Base-by-base conservation (phyloP, 2,888 invertebrate species). In the Noctua fimbriata region DNA sequence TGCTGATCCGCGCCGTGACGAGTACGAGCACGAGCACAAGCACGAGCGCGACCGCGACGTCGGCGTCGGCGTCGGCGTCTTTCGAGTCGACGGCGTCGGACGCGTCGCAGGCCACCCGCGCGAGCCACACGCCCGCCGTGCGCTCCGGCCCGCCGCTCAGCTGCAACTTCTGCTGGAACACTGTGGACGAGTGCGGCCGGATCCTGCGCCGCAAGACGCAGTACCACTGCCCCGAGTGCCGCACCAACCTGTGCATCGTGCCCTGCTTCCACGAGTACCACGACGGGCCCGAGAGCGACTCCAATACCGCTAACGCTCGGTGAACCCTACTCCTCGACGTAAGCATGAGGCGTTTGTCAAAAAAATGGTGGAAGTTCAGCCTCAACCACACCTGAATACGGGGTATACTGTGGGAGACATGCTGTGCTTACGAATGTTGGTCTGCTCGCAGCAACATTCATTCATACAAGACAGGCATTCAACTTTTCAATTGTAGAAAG, bases 161-260 rank as follows among this genome's bases (percentile, higher is more conserved):
- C 88, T 99, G 99, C 95, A 98, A 98, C 95, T 98, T 98, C 93
- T 99, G 99, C 95, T 99, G 99, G 99, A 99, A 99, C 93, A 98
- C 98, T 0, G 98, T 98, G 69, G 98, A 99, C 93, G 98, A 97
- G 69, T 98, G 98, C 94, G 98, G 98, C 60, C 97, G 98, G 86
- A 98, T 98, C 90, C 96, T 98, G 73, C 97, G 99, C 69, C 97
- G 98, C 81, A 99, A 99, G 96, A 99, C 99, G 2, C 98, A 99
- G 94, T 99, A 98, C 94, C 98, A 98, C 92, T 99, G 99, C 95
- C 98, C 98, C 0, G 98, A 99, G 94, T 99, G 99, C 94, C 98
- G 98, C 94, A 98, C 98, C 83, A 99, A 99, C 95, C 97, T 99
- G 75, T 99, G 99, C 94, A 98, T 99, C 91, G 99, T 99, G 84